These are phyloP conservation scores for Apamea monoglypha DNA, from an alignment of 2,888 invertebrate genomes.

Conservation along the genomic window DNA sequence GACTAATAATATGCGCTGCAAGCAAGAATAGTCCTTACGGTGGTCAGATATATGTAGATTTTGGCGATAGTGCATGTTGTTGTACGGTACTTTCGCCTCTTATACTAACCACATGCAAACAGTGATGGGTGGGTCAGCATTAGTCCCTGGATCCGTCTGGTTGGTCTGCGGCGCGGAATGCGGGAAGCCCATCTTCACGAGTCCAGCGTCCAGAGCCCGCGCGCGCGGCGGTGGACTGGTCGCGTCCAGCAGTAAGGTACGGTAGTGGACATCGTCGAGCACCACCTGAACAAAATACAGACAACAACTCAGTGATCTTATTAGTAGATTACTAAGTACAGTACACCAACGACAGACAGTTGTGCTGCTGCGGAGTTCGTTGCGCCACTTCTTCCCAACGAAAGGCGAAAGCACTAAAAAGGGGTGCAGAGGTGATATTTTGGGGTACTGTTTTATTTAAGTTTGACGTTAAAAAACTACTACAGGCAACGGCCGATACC, in stretches of 20 bases:
- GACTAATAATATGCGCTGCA: too few species aligned
- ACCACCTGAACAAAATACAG: conserved; percentile 86
- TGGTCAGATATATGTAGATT: too few species aligned
- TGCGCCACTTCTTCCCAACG: background rate
- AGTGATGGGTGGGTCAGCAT: conserved; percentile 93
- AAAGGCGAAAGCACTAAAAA: too few species aligned
- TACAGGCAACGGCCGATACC: too few species aligned
- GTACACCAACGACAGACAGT: background rate
- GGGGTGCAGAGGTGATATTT: background rate
- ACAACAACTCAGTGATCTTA: background rate
- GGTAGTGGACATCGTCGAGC: conserved; percentile 94
- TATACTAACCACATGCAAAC: conserved; percentile 96
- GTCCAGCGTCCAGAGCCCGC: conserved; percentile 92
- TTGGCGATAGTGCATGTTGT: background rate
- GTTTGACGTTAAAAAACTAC: too few species aligned
- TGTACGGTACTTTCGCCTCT: background rate
- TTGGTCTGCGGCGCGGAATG: conserved; percentile 92
- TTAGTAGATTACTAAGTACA: background rate
- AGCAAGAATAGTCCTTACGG: too few species aligned
- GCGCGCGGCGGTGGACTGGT: conserved; percentile 91
- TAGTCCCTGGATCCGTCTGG: conserved; percentile 78
- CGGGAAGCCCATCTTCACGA: conserved; percentile 99
- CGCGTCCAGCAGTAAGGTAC: conserved; percentile 90
- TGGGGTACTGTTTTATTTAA: too few species aligned
- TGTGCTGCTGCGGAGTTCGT: background rate